Evolutionary conservation across 1,140 invertebrate species (phyloP).

Genomic region (Aphis gossypii): DNA sequence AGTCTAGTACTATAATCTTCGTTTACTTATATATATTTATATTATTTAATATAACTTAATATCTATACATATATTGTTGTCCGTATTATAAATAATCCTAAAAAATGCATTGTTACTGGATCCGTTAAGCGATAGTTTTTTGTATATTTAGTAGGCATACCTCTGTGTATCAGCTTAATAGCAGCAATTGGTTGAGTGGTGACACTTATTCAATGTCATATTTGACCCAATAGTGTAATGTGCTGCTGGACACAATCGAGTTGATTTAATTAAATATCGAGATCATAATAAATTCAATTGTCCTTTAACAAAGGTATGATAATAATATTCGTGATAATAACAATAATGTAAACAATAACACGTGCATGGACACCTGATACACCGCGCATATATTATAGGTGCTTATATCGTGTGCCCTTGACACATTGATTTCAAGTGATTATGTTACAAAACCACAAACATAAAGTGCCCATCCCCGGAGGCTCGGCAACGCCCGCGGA

Average conservation of each 20-base stretch:
- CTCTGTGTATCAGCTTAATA: neutral
- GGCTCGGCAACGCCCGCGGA: neutral
- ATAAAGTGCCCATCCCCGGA: conserved; percentile 20
- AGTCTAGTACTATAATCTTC: neutral
- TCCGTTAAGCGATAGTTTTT: neutral
- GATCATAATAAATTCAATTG: neutral
- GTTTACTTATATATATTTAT: neutral
- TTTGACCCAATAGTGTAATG: neutral
- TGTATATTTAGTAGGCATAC: neutral
- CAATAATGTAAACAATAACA: conserved; percentile 41
- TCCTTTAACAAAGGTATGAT: neutral
- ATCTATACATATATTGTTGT: neutral
- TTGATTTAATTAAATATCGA: conserved; percentile 24
- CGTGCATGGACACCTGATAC: neutral
- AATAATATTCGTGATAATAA: neutral
- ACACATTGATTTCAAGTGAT: conserved; percentile 1
- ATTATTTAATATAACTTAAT: neutral
- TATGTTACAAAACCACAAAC: neutral
- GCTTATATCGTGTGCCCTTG: neutral
- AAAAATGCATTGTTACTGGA: neutral
- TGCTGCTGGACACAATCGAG: neutral
- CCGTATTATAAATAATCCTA: neutral
- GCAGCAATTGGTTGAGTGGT: neutral
- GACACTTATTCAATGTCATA: conserved; percentile 9
- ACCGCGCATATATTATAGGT: neutral